A percentile compares a stretch with the other conserved stretches of the same genome.
These are phyloP conservation scores for Resseliella maxima DNA, from an alignment of 2,888 invertebrate species.

Conservation along the genomic window DNA sequence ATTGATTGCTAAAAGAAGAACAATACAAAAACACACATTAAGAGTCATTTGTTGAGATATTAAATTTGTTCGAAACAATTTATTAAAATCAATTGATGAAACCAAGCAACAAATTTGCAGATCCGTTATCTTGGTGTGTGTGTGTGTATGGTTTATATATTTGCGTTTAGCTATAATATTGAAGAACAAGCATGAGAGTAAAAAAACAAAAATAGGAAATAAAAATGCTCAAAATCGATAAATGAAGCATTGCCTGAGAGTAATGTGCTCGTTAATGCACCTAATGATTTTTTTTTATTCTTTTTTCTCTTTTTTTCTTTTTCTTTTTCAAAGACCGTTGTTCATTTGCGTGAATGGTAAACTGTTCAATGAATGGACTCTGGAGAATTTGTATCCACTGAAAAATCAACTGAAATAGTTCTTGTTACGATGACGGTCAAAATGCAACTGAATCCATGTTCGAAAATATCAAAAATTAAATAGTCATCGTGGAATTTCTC, in stretches of 20 bases:
- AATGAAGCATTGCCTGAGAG: background rate
- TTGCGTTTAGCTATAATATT: no score
- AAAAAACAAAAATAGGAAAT: background rate
- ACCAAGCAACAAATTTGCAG: slow-evolving; percentile 24
- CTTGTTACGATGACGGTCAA: background rate
- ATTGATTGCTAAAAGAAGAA: background rate
- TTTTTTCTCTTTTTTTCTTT: no score
- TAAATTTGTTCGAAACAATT: slow-evolving; percentile 47
- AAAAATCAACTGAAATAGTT: background rate
- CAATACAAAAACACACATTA: background rate
- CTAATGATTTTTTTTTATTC: background rate
- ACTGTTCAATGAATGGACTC: background rate
- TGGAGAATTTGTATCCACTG: no score
- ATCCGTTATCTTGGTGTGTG: background rate
- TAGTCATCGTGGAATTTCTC: background rate
- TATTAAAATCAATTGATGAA: slow-evolving; percentile 50
- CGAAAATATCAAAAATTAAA: background rate
- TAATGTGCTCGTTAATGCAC: slow-evolving; percentile 11
- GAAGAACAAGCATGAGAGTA: background rate
- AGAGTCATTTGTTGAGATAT: slow-evolving; percentile 29
- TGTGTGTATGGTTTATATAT: background rate
- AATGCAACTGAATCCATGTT: background rate
- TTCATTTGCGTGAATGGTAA: slow-evolving; percentile 15
- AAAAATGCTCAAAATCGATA: background rate
- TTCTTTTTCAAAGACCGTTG: background rate